Base-by-base conservation (phyloP, 2,113 vertebrate genomes). In the Corydoras maculifer region DNA sequence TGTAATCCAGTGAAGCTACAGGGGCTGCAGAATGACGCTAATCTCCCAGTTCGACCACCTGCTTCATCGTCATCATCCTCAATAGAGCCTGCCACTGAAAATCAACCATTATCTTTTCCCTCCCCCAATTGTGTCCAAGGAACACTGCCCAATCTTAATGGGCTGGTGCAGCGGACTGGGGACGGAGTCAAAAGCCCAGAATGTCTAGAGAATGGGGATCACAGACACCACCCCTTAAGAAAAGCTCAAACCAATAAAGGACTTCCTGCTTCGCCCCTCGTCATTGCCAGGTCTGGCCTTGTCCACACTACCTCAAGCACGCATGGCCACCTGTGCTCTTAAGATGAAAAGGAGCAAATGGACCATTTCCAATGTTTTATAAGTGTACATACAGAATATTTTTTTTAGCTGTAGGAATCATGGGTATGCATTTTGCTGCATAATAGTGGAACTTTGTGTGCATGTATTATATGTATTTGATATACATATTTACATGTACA, bases 271-370 rank as follows among this genome's bases (percentile, higher is more conserved):
- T 57, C 77, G 58, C 68, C 87, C 1, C 65, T 86, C 68, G 85
- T 82, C 32, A 87, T 88, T 63, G 85, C 84, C 70, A 85, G 83
- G 81, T 86, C 90, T 57, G 86, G 81, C 81, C 81, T 91, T 64
- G 87, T 88, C 77, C 87, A 84, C 79, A 82, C 91, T 86, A 88
- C 91, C 91, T 91, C 92, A 83, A 84, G 87, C 79, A 83, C 82
- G 78, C 92, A 92, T 82, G 88, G 78, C 75, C 87, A 88, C 66
- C 18, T 85, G 61, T 87, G 86, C 84, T 87, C 91, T 74, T 89
- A 88, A 62, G 73, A 75, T 43, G 69, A 74, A 79, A 66, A 66
- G 32, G 68, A 62, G 31, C 53, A 62, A 77, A 25, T 18, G 69
- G 62, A 58, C 32, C 49, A 58, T 53, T 50, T 75, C 81, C 79